phyloP scores from a whole-genome alignment of 1,140 invertebrate genomes.

The Riptortus pedestris region DNA sequence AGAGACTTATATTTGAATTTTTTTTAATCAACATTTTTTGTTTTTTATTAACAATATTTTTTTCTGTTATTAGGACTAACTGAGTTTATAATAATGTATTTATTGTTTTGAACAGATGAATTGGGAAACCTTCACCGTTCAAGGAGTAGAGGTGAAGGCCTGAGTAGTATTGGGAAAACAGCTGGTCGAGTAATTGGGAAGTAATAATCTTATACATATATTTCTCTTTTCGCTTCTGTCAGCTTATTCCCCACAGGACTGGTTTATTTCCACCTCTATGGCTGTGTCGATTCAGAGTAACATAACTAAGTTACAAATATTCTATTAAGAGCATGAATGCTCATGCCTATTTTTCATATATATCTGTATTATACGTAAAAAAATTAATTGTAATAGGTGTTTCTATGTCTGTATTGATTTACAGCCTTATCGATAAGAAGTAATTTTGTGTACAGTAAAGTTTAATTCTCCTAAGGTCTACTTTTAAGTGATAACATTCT shows the following conservation, averaged over 20 bases:
- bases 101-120: constrained; percentile 39
- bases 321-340: constrained; percentile 1
- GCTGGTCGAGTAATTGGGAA: constrained; percentile 33
- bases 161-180: constrained; percentile 48
- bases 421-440: constrained; percentile 1
- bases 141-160: constrained; percentile 55
- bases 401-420: constrained; percentile 3
- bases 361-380: constrained; percentile 1
- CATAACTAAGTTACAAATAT: neutral
- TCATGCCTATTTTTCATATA: constrained; percentile 17
- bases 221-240: constrained; percentile 12
- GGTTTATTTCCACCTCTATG: constrained; percentile 18
- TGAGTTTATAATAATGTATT: constrained; percentile 9
- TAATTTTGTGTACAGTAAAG: neutral
- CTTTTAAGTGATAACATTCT: constrained; percentile 3
- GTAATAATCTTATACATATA: constrained; percentile 5
- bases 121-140: constrained; percentile 47
- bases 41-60: no score
- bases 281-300: constrained; percentile 16
- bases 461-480: neutral
- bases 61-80: neutral
- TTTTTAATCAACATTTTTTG: no score
- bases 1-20: no score
- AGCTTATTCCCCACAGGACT: constrained; percentile 12
- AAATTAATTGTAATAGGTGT: neutral